Evolutionary conservation across 1,140 invertebrate species (phyloP).

Genomic region (Berghia stephanieae): DNA sequence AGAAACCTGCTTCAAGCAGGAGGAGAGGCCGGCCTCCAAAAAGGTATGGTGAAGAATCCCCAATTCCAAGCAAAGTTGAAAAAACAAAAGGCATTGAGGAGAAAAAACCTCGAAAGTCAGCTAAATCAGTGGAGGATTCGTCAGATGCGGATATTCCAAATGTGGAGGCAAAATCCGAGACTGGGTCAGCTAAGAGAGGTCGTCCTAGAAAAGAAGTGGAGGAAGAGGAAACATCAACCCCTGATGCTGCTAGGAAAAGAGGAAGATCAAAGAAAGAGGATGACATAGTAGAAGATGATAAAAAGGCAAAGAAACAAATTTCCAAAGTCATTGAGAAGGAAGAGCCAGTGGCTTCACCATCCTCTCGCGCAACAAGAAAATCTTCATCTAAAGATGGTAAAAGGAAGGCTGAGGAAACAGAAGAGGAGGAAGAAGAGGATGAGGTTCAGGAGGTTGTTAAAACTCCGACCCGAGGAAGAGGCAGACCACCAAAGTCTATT

Average conservation of each 20-base stretch:
- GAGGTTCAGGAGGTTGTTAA: conserved; percentile 20
- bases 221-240: background rate
- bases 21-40: conserved; percentile 31
- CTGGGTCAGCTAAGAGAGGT: conserved; percentile 29
- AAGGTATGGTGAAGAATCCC: conserved; percentile 34
- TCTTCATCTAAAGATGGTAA: conserved; percentile 11
- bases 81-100: conserved; percentile 24
- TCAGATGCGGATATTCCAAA: conserved; percentile 39
- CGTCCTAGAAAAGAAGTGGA: conserved; percentile 33
- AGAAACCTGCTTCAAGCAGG: conserved; percentile 21
- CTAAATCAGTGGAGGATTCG: conserved; percentile 16
- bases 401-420: conserved; percentile 4
- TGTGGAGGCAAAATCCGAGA: conserved; percentile 23
- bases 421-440: conserved; percentile 25
- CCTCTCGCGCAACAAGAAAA: background rate
- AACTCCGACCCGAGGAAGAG: conserved; percentile 20
- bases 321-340: too few species aligned
- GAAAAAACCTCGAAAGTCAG: conserved; percentile 20
- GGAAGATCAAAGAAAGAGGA: conserved; percentile 35
- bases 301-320: conserved; percentile 1
- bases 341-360: background rate
- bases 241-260: conserved; percentile 22
- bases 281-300: conserved; percentile 32
- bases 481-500: conserved; percentile 31
- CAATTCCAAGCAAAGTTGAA: conserved; percentile 31